phyloP scores from a whole-genome alignment of 2,113 vertebrate species.

The Struthidea cinerea region DNA sequence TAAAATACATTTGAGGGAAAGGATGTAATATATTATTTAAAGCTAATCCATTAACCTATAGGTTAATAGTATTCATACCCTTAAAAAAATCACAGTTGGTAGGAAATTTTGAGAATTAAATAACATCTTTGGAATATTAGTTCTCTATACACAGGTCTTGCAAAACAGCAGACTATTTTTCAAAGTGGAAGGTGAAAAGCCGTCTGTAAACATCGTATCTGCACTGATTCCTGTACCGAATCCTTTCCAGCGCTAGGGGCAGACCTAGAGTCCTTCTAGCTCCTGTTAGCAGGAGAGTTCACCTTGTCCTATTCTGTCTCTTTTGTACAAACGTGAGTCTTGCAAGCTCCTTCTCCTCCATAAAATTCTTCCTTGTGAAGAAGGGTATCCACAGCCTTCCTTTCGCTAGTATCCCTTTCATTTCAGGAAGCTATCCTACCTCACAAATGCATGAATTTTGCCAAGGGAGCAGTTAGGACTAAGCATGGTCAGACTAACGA shows the following conservation, averaged over 20 bases:
- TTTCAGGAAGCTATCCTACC: not conserved
- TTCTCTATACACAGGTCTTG: not conserved
- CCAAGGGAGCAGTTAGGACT: not conserved
- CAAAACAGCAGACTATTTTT: not conserved
- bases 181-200: not conserved
- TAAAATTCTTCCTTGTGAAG: not conserved
- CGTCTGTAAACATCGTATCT: not conserved
- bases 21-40: not conserved
- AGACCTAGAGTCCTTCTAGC: not conserved
- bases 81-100: not conserved
- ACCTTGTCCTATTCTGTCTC: not conserved
- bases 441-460: not conserved
- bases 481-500: not conserved
- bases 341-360: not conserved
- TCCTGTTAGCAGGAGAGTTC: not conserved
- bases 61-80: not conserved
- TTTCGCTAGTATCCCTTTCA: not conserved
- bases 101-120: not conserved
- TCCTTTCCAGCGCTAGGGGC: not conserved
- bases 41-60: not conserved
- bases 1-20: not conserved
- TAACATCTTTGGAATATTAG: not conserved
- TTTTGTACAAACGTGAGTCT: rapidly evolving
- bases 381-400: not conserved
- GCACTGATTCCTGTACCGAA: not conserved